phyloP scores from a whole-genome alignment of 2,888 invertebrate species.

The Coleophora deauratella region DNA sequence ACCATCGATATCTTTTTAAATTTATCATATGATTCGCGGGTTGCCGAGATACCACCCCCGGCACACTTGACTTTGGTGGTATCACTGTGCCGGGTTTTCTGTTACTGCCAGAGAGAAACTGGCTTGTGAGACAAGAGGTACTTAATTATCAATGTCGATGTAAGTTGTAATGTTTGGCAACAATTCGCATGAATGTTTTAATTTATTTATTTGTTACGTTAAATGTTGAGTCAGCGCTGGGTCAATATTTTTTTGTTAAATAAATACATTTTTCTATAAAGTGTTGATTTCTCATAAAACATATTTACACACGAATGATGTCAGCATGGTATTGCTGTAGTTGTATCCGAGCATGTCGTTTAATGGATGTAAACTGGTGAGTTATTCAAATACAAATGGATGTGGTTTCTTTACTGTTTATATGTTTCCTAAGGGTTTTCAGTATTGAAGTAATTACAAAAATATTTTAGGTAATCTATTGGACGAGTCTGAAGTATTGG shows the following conservation, averaged over 20 bases:
- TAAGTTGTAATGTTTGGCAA: conserved; percentile 63
- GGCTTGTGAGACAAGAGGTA: conserved; percentile 42
- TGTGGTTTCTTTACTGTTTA: conserved; percentile 61
- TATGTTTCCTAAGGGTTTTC: conserved; percentile 27
- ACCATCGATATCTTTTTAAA: neutral
- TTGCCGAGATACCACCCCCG: neutral
- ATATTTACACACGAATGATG: conserved; percentile 67
- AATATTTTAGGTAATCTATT: conserved; percentile 68
- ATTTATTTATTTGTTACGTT: conserved; percentile 60
- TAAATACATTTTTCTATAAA: conserved; percentile 68
- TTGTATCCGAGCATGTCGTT: conserved; percentile 64
- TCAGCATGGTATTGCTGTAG: conserved; percentile 69
- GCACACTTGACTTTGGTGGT: too few relatives aligned
- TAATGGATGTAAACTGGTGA: conserved; percentile 66
- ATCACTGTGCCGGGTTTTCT: neutral
- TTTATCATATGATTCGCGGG: conserved; percentile 1
- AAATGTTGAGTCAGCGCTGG: conserved; percentile 64
- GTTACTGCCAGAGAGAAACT: conserved; percentile 35
- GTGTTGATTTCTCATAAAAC: conserved; percentile 44
- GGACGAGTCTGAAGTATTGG: conserved; percentile 87
- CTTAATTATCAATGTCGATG: conserved; percentile 41
- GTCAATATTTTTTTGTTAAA: conserved; percentile 65
- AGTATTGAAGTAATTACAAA: conserved; percentile 33
- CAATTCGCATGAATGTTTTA: conserved; percentile 65
- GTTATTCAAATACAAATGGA: conserved; percentile 64